Evolutionary conservation across 1,140 invertebrate species (phyloP), one percentile per base, ranked within the genome.

Genomic region (Leptoteleia sp.): DNA sequence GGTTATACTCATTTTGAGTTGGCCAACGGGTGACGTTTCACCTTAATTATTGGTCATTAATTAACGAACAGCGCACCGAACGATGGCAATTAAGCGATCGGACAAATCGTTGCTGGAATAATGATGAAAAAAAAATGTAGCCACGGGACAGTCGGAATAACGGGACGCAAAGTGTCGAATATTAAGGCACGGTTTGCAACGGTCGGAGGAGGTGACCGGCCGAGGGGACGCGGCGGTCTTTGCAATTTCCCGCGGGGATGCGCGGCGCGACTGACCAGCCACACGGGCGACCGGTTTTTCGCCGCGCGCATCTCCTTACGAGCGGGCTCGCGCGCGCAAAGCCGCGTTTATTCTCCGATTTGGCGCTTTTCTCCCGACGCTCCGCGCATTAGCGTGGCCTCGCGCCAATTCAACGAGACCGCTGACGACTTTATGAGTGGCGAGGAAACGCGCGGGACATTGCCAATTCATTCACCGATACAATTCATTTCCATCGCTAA

Each of bases 401-500:
- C 37, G 12, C 37, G 45, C 33, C 16, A 31, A 61, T 50, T 19
- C n/a, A 45, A 59, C 55, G 55, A 59, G 55, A 35, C 15, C 47
- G 37, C 43, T 47, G 25, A 42, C 38, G 37, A 47, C 42, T 55
- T 45, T 55, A 43, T 29, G 76, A 64, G 59, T 57, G 47, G 59
- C 64, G 42, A 61, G 40, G 31, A 52, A 71, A 67, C 45, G 37
- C 52, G 15, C 40, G 12, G 22, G 7, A 27, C 47, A 40, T 43
- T 17, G 40, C 62, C 29, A 75, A 67, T 65, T 67, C 62, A 67
- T 65, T 76, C 72, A n/a, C n/a, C n/a, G n/a, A n/a, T n/a, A n/a
- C n/a, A n/a, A n/a, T n/a, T n/a, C n/a, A n/a, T n/a, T n/a, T n/a
- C n/a, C n/a, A n/a, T n/a, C n/a, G n/a, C n/a, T n/a, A n/a, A n/a